phyloP scores from a whole-genome alignment of 2,113 vertebrate species.

The Trichomycterus rosablanca region DNA sequence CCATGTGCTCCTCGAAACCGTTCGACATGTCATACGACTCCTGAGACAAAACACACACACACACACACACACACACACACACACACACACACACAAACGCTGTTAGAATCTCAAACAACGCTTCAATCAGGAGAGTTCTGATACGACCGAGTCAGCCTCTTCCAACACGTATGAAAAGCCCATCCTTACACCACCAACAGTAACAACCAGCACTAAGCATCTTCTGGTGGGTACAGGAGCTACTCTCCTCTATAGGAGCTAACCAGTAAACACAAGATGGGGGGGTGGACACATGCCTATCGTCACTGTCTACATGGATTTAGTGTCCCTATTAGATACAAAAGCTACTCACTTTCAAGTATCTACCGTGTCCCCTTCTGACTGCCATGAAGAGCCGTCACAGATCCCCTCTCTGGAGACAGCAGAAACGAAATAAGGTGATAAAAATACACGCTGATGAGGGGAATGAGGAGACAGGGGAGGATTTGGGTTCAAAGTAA shows the following conservation, averaged over 20 bases:
- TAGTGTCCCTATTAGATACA: conserved; percentile 34
- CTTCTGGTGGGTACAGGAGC: too few species aligned
- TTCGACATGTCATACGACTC: conserved; percentile 91
- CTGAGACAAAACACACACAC: conserved; percentile 51
- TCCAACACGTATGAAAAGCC: too few species aligned
- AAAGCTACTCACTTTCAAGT: conserved; percentile 71
- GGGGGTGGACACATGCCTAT: too few species aligned
- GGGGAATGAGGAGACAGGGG: neutral
- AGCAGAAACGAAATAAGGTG: conserved; percentile 48
- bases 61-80: too few species aligned
- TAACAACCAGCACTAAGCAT: too few species aligned
- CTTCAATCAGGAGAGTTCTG: too few species aligned
- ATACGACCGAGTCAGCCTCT: too few species aligned
- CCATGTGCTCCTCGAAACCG: conserved; percentile 99
- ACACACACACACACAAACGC: too few species aligned
- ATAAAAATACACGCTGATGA: conserved; percentile 49
- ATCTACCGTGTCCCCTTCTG: conserved; percentile 74
- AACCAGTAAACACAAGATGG: too few species aligned
- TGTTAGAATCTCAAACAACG: too few species aligned
- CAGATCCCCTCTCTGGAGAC: conserved; percentile 65
- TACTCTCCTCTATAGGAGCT: too few species aligned
- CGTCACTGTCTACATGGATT: too few species aligned
- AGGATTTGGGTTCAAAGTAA: conserved; percentile 25
- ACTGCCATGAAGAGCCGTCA: conserved; percentile 76
- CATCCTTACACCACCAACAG: neutral